phyloP scores from a whole-genome alignment of 2,113 vertebrate species.

The Irena cyanogastra region DNA sequence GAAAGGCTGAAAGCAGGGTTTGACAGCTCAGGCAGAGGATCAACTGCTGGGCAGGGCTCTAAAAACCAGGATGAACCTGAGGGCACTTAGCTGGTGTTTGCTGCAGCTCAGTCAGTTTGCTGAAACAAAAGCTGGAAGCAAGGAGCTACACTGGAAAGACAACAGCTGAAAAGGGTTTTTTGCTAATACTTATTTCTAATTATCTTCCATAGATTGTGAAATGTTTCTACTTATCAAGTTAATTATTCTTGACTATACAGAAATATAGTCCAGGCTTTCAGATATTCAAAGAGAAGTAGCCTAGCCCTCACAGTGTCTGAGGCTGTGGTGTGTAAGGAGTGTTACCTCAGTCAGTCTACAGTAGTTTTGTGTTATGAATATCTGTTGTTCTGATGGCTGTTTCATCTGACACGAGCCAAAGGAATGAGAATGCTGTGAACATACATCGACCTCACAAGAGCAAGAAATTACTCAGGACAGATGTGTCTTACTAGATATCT shows the following conservation, averaged over 20 bases:
- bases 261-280: not conserved
- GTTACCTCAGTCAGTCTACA: not conserved
- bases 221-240: not conserved
- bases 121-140: not conserved
- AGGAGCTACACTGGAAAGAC: not conserved
- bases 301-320: not conserved
- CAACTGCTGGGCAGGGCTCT: not conserved
- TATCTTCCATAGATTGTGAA: accelerated
- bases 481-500: not conserved
- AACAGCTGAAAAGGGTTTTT: not conserved
- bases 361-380: not conserved
- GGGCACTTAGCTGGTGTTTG: not conserved
- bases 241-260: not conserved
- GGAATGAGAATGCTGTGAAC: not conserved
- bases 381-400: not conserved
- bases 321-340: not conserved
- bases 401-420: not conserved
- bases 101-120: not conserved
- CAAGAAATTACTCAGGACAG: not conserved
- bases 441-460: not conserved
- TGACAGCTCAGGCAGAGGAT: not conserved
- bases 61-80: not conserved
- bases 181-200: not conserved
- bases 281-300: not conserved
- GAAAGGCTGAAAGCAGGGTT: not conserved